phyloP scores from a whole-genome alignment of 2,888 invertebrate species.

The Thymelicus acteon region DNA sequence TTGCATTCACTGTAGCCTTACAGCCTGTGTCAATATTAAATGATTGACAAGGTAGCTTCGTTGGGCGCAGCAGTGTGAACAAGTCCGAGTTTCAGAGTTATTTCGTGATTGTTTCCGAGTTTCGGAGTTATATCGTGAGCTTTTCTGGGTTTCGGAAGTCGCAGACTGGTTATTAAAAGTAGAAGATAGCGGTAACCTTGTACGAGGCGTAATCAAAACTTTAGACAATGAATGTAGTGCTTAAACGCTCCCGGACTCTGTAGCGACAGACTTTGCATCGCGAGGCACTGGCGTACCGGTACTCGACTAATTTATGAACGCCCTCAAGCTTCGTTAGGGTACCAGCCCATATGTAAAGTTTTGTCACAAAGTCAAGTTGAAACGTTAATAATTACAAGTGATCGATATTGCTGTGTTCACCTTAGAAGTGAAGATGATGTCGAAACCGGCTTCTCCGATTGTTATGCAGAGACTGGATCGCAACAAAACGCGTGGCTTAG shows the following conservation, averaged over 20 bases:
- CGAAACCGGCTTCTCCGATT: conserved; percentile 47
- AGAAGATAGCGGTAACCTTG: no score
- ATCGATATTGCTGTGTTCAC: conserved; percentile 53
- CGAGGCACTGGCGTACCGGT: not conserved
- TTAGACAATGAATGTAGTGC: no score
- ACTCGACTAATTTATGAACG: conserved; percentile 12
- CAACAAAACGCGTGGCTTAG: no score
- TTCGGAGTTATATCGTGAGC: no score
- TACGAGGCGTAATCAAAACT: no score
- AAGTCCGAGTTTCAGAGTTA: not conserved
- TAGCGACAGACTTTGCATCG: not conserved
- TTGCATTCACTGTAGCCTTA: not conserved
- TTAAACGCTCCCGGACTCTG: no score
- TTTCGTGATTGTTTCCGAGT: not conserved
- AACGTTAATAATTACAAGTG: not conserved
- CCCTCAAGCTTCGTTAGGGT: conserved; percentile 2
- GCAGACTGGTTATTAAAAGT: no score
- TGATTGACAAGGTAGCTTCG: conserved; percentile 3
- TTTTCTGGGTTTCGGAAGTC: no score
- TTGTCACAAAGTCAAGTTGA: conserved; percentile 16
- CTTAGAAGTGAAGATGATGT: conserved; percentile 70
- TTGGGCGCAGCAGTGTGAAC: not conserved
- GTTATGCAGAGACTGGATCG: no score
- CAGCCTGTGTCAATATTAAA: not conserved
- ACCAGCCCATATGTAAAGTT: not conserved